Percentiles rank a stretch among this genome's conserved stretches.
Evolutionary conservation across 2,113 vertebrate species (phyloP).

Genomic region (Cynoglossus semilaevis): DNA sequence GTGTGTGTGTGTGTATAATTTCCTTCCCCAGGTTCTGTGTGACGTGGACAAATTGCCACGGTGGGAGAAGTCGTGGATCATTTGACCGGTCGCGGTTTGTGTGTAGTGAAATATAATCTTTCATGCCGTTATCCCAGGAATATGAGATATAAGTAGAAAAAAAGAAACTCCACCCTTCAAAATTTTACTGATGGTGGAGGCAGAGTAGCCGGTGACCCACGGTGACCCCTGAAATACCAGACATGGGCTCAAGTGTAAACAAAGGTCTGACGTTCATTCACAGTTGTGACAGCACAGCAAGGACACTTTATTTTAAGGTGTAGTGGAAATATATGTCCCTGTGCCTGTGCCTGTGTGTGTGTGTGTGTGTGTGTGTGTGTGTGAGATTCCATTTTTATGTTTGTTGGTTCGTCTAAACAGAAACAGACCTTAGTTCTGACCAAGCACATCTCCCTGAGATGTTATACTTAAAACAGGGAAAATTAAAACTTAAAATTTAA

Average conservation of each 20-base stretch:
- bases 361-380: background rate
- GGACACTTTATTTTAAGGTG: constrained; percentile 43
- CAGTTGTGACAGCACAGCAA: constrained; percentile 48
- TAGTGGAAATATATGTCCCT: constrained; percentile 7
- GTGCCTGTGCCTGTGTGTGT: background rate
- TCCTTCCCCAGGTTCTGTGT: background rate
- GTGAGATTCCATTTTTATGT: too few species aligned
- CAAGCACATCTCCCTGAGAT: constrained; percentile 14
- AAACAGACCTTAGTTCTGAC: constrained; percentile 27
- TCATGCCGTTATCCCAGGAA: constrained; percentile 43
- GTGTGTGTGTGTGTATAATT: background rate
- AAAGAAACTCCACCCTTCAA: constrained; percentile 28
- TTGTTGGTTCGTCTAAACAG: background rate
- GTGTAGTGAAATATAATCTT: constrained; percentile 57
- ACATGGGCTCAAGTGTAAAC: constrained; percentile 66
- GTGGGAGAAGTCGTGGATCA: constrained; percentile 43
- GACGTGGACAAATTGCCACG: constrained; percentile 35
- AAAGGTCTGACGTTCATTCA: constrained; percentile 64
- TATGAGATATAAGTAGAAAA: constrained; percentile 11
- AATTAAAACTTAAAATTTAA: too few species aligned
- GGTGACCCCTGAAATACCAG: constrained; percentile 65
- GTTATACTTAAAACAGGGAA: too few species aligned
- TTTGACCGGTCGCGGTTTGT: constrained; percentile 52
- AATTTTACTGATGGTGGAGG: constrained; percentile 59
- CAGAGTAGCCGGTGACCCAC: constrained; percentile 56